These are phyloP conservation scores for Lasiommata megera DNA, from an alignment of 2,888 invertebrate genomes.

Conservation along the genomic window DNA sequence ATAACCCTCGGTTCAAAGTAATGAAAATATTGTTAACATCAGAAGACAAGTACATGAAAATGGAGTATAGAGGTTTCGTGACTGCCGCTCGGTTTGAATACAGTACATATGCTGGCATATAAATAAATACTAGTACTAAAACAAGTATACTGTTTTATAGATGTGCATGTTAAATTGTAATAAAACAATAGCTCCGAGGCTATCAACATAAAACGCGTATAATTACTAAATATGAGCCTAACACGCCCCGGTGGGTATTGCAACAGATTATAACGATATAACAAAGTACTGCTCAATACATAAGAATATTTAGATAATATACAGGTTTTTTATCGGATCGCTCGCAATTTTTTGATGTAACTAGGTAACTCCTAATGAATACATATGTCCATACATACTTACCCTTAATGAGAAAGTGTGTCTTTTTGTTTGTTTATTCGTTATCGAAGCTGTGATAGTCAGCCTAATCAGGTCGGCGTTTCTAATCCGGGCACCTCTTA, in stretches of 20 bases:
- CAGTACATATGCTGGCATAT: no score
- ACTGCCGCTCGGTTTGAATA: no score
- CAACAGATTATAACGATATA: conserved; percentile 21
- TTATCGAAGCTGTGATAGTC: no score
- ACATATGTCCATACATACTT: neutral
- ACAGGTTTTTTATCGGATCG: neutral
- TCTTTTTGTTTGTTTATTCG: no score
- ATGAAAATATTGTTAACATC: no score
- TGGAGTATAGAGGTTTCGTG: no score
- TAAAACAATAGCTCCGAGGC: conserved; percentile 25
- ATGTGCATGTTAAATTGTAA: conserved; percentile 26
- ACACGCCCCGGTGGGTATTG: conserved; percentile 29
- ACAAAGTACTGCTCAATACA: conserved; percentile 1
- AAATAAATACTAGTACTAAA: neutral
- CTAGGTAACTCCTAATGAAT: no score
- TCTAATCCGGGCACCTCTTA: no score
- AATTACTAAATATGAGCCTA: conserved; percentile 26
- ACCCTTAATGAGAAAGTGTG: no score
- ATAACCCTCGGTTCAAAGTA: no score
- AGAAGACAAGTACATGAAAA: no score
- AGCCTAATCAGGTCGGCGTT: no score
- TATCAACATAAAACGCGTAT: conserved; percentile 25
- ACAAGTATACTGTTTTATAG: conserved; percentile 4
- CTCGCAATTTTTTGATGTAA: neutral
- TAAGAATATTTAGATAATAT: conserved; percentile 10